Percentiles rank a stretch among this genome's conserved stretches.
Conservation (phyloP, 2,888 invertebrate species). For the Ophion obscuratus region DNA sequence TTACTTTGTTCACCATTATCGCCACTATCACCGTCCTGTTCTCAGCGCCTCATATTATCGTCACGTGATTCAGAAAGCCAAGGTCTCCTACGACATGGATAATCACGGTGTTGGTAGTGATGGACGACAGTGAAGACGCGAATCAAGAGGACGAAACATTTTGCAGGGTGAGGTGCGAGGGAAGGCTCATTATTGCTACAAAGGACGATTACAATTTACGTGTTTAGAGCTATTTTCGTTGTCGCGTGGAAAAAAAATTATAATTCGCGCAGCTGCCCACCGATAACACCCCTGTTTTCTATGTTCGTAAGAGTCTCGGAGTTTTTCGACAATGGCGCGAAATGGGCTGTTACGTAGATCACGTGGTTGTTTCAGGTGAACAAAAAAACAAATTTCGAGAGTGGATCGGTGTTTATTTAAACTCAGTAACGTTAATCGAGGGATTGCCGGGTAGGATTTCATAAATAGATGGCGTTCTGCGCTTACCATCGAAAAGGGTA, state of each 20-base stretch:
- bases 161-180: constrained; percentile 56
- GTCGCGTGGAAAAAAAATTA: constrained; percentile 25
- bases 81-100: constrained; percentile 68
- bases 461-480: not conserved
- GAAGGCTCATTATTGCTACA: constrained; percentile 49
- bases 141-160: constrained; percentile 30
- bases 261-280: constrained; percentile 21
- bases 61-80: constrained; percentile 87
- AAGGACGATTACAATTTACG: constrained; percentile 63
- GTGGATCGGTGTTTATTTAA: constrained; percentile 13
- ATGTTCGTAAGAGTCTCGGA: constrained; percentile 61
- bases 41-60: constrained; percentile 98
- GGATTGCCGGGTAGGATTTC: constrained; percentile 5
- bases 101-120: constrained; percentile 61
- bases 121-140: constrained; percentile 58
- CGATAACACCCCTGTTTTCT: not conserved
- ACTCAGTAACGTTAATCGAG: not conserved
- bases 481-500: not conserved
- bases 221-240: constrained; percentile 70
- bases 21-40: constrained; percentile 98
- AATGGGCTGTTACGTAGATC: constrained; percentile 48
- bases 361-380: constrained; percentile 39
- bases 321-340: constrained; percentile 37
- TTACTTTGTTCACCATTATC: constrained; percentile 99
- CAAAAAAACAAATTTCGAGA: not conserved